Evolutionary conservation across 2,113 vertebrate species (phyloP).

Genomic region (Eurypyga helias): DNA sequence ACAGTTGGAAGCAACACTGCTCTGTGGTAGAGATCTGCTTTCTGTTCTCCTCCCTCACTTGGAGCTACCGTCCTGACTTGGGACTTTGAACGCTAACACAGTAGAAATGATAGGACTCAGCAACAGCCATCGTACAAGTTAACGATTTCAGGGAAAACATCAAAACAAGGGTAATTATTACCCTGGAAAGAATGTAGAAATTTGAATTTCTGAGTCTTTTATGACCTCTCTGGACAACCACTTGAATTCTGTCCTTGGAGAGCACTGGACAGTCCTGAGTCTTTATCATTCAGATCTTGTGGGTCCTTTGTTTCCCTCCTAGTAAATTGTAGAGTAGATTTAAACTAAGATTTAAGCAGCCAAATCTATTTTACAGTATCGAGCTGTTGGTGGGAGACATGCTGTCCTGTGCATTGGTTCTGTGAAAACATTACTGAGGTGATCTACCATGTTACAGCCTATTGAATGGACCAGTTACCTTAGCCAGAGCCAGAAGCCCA

Average conservation of each 20-base stretch:
- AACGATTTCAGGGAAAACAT: not conserved
- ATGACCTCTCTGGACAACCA: not conserved
- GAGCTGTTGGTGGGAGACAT: not conserved
- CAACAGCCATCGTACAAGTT: not conserved
- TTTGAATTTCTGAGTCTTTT: not conserved
- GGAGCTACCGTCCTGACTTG: not conserved
- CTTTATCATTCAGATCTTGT: not conserved
- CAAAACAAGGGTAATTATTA: not conserved
- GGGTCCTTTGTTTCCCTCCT: not conserved
- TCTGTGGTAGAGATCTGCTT: not conserved
- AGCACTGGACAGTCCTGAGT: not conserved
- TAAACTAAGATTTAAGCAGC: not conserved
- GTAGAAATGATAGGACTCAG: not conserved
- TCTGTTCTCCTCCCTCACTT: not conserved
- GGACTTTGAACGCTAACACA: not conserved
- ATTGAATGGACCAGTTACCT: not conserved
- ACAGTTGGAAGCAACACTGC: accelerated
- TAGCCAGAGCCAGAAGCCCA: not conserved
- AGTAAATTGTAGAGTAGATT: not conserved
- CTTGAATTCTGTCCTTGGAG: not conserved
- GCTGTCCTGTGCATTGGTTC: not conserved
- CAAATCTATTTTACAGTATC: not conserved
- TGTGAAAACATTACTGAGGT: not conserved
- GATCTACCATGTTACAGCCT: accelerated
- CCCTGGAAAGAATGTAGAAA: not conserved